Percentiles rank a stretch among this genome's conserved stretches.
Conservation (phyloP, 1,140 invertebrate species). For the Parasteatoda tepidariorum region DNA sequence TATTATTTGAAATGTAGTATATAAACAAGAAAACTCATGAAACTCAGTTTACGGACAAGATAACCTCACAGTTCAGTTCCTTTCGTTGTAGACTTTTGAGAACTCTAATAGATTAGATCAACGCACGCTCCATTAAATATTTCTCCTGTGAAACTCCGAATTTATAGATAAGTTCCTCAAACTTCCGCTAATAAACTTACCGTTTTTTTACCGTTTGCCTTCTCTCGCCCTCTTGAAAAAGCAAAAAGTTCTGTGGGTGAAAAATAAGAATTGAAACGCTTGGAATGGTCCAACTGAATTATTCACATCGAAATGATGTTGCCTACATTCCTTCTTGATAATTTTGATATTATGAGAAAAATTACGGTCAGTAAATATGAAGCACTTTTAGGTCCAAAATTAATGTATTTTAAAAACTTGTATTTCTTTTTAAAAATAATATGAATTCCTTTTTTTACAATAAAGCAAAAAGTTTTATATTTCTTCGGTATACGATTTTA, state of each 20-base stretch:
- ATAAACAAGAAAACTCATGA: neutral
- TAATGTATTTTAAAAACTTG: no score
- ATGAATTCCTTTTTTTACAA: no score
- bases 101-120: slow-evolving; percentile 10
- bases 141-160: slow-evolving; percentile 30
- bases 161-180: slow-evolving; percentile 20
- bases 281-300: no score
- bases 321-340: no score
- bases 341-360: no score
- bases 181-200: slow-evolving; percentile 26
- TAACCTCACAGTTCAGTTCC: slow-evolving; percentile 1
- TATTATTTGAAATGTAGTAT: neutral
- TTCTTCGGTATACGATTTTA: no score
- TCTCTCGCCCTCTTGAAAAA: neutral
- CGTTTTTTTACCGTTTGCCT: slow-evolving; percentile 25
- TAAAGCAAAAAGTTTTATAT: no score
- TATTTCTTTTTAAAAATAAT: no score
- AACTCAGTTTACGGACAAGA: slow-evolving; percentile 6
- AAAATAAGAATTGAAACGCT: no score
- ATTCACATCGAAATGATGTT: no score
- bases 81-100: slow-evolving; percentile 1
- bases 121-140: slow-evolving; percentile 43
- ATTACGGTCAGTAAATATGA: no score
- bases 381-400: no score
- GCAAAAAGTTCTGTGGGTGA: neutral